These are phyloP conservation scores for Neogobius melanostomus DNA, from an alignment of 2,113 vertebrate genomes.

Conservation along the genomic window DNA sequence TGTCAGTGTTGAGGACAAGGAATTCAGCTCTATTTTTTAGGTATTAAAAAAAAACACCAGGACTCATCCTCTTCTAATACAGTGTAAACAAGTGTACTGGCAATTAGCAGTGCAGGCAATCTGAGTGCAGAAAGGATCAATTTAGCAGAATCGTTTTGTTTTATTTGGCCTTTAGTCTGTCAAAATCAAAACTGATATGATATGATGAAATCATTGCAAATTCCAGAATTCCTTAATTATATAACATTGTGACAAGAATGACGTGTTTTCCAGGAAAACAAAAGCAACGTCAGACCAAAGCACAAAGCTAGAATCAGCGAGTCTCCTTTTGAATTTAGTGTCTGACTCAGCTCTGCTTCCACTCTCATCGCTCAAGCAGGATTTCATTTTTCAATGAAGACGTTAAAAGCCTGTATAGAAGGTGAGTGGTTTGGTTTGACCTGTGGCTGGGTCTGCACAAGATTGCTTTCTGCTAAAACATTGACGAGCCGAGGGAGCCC, in stretches of 20 bases:
- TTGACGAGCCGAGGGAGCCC: conserved; percentile 58
- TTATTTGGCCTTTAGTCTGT: too few relatives aligned
- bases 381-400: conserved; percentile 60
- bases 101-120: too few relatives aligned
- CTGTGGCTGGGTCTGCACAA: conserved; percentile 55
- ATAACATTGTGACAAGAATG: neutral
- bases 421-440: conserved; percentile 70
- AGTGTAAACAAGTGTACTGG: too few relatives aligned
- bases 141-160: too few relatives aligned
- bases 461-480: conserved; percentile 72
- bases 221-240: neutral
- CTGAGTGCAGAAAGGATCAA: too few relatives aligned
- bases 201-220: neutral
- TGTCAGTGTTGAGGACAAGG: too few relatives aligned
- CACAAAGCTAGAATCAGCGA: neutral
- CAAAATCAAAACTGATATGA: too few relatives aligned
- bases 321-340: conserved; percentile 12
- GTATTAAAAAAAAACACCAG: too few relatives aligned
- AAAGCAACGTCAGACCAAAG: neutral
- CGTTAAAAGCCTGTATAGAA: conserved; percentile 64
- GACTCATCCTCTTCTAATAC: too few relatives aligned
- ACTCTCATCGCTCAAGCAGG: conserved; percentile 33
- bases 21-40: too few relatives aligned
- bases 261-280: neutral
- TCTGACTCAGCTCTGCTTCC: conserved; percentile 30